Percentiles rank a stretch among this genome's conserved stretches.
Evolutionary conservation across 1,140 invertebrate species (phyloP).

Genomic region (Caerostris extrusa): DNA sequence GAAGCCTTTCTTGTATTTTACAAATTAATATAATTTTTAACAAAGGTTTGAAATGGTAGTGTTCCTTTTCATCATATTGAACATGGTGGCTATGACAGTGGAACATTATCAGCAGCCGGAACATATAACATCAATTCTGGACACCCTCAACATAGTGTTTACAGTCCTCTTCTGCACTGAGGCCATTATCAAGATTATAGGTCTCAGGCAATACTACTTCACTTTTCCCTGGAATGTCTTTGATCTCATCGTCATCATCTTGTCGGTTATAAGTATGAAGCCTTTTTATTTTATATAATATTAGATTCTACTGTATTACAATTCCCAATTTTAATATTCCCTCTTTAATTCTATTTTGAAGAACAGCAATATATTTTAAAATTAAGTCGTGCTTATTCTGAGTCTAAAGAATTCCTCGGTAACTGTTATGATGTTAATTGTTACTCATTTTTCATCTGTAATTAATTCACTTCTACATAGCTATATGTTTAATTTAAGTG

Average conservation of each 20-base stretch:
- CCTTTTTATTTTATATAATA: neutral
- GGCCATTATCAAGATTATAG: slow-evolving; percentile 98
- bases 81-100: slow-evolving; percentile 99
- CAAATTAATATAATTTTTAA: too few relatives aligned
- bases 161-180: slow-evolving; percentile 98
- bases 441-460: too few relatives aligned
- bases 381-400: too few relatives aligned
- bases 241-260: slow-evolving; percentile 98
- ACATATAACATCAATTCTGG: slow-evolving; percentile 90
- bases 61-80: slow-evolving; percentile 98
- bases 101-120: slow-evolving; percentile 96
- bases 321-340: too few relatives aligned
- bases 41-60: slow-evolving; percentile 99
- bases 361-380: too few relatives aligned
- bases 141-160: slow-evolving; percentile 97
- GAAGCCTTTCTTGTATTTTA: too few relatives aligned
- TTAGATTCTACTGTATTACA: too few relatives aligned
- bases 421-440: too few relatives aligned
- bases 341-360: too few relatives aligned
- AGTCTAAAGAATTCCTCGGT: too few relatives aligned
- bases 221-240: slow-evolving; percentile 99
- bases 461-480: too few relatives aligned
- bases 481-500: too few relatives aligned
- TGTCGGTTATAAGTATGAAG: slow-evolving; percentile 85
- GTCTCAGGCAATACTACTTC: slow-evolving; percentile 98